Evolutionary conservation across 2,113 vertebrate genomes (phyloP).

Genomic region (Heterotilapia buettikoferi): DNA sequence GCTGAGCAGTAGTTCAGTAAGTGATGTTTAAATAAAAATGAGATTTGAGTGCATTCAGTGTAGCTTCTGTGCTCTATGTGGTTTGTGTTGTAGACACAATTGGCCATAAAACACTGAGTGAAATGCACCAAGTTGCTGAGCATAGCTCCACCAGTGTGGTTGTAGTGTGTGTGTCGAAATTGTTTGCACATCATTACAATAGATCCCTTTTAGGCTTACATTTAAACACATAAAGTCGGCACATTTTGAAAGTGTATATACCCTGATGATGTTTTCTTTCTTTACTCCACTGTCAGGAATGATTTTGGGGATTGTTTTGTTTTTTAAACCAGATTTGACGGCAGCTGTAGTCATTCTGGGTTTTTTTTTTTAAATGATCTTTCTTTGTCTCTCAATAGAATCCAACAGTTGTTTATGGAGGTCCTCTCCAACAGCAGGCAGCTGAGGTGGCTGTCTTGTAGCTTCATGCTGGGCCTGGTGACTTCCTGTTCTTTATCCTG

Average conservation of each 20-base stretch:
- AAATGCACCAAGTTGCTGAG: background rate
- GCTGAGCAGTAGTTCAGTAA: background rate
- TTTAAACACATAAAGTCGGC: background rate
- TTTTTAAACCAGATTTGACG: background rate
- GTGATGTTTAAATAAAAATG: background rate
- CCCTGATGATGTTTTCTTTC: background rate
- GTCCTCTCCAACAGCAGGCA: constrained; percentile 92
- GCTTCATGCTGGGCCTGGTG: constrained; percentile 93
- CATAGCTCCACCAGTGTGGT: background rate
- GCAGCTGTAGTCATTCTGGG: background rate
- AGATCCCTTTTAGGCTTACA: background rate
- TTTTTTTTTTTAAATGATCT: background rate
- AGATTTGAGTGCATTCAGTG: background rate
- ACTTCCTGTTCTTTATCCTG: constrained; percentile 88
- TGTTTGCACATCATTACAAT: background rate
- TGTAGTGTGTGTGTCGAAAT: background rate
- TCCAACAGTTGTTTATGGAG: constrained; percentile 94
- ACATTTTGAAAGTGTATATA: background rate
- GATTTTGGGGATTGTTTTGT: background rate
- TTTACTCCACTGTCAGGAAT: background rate
- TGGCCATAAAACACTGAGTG: background rate
- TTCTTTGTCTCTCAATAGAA: constrained; percentile 70
- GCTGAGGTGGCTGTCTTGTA: constrained; percentile 91
- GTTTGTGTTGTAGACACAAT: background rate
- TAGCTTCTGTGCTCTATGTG: background rate